Base-by-base conservation (phyloP, 2,797 vertebrate species). In the Hephaestus fuliginosus region DNA sequence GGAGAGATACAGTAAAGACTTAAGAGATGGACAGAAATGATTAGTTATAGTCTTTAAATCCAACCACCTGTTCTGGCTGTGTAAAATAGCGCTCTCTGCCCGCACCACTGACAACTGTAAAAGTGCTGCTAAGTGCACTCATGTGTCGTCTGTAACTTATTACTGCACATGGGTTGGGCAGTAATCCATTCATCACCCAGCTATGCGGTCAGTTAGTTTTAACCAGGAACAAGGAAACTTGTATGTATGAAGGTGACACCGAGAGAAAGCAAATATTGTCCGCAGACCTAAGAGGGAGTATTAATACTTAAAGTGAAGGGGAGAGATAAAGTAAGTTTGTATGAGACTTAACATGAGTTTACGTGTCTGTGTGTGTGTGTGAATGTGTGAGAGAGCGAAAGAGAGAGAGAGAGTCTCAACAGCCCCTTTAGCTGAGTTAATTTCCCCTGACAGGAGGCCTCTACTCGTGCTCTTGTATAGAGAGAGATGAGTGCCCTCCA, bases 401-500 rank as follows among this genome's bases (percentile, higher is more conserved):
- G 67, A 43, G n/a, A 28, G 65, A 39, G 11, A 9, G 55, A 36
- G 39, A 25, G 30, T 36, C 12, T 70, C 28, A 43, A 57, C 74
- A 51, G 46, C 66, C 33, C 46, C 43, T 79, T 72, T 62, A 74
- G 48, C 22, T 56, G 78, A 88, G 62, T 86, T 84, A 82, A 89
- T 84, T 82, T 82, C 79, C 86, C 88, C 71, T 78, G 79, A 83
- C 66, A 57, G 82, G 78, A 64, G 81, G 71, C 68, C 66, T 84
- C 73, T 17, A 39, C 76, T 75, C 1, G 6, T 69, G 33, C 69
- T 72, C 51, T 52, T 9, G 49, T 56, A 80, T 64, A 78, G 83
- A 76, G 30, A 70, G 77, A 71, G 70, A 83, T 75, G 66, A 68
- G 52, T 55, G 53, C 66, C 74, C 60, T 78, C 80, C 70, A 80